phyloP scores from a whole-genome alignment of 2,797 vertebrate species.

The Gobionotothen gibberifrons region DNA sequence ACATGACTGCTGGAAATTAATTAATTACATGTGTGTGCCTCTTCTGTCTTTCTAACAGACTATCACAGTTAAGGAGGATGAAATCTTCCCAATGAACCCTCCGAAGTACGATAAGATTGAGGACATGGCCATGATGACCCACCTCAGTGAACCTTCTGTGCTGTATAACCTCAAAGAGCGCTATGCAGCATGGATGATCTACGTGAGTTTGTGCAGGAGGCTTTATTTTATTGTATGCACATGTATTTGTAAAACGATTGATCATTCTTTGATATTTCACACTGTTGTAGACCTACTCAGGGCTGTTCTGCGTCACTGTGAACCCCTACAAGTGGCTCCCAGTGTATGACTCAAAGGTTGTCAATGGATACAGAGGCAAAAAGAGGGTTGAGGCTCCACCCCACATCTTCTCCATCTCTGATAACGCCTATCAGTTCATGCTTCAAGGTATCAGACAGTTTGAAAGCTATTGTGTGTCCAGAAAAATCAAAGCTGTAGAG shows the following conservation, averaged over 20 bases:
- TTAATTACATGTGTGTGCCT: background rate
- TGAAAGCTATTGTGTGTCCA: background rate
- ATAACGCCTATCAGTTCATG: conserved; percentile 95
- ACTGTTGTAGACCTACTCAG: conserved; percentile 93
- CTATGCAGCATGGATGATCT: conserved; percentile 95
- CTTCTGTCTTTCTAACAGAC: conserved; percentile 68
- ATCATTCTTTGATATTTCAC: background rate
- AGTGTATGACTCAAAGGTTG: conserved; percentile 88
- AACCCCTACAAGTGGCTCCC: conserved; percentile 94
- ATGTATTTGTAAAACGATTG: background rate
- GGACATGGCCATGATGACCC: conserved; percentile 87
- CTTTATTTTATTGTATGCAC: too few species aligned
- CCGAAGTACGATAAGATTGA: conserved; percentile 83
- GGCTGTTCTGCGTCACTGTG: conserved; percentile 92
- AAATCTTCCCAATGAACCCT: conserved; percentile 77
- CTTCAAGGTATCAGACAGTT: conserved; percentile 83
- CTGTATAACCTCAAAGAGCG: conserved; percentile 97
- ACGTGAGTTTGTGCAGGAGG: conserved; percentile 66
- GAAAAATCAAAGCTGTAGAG: background rate
- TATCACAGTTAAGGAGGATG: conserved; percentile 88
- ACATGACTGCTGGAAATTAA: background rate
- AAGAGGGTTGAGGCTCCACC: conserved; percentile 92
- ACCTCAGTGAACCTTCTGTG: conserved; percentile 87
- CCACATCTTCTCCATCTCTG: conserved; percentile 96
- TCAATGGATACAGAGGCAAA: conserved; percentile 89